These are phyloP conservation scores for Megatriorchis doriae DNA, from an alignment of 2,113 vertebrate species.

Conservation along the genomic window DNA sequence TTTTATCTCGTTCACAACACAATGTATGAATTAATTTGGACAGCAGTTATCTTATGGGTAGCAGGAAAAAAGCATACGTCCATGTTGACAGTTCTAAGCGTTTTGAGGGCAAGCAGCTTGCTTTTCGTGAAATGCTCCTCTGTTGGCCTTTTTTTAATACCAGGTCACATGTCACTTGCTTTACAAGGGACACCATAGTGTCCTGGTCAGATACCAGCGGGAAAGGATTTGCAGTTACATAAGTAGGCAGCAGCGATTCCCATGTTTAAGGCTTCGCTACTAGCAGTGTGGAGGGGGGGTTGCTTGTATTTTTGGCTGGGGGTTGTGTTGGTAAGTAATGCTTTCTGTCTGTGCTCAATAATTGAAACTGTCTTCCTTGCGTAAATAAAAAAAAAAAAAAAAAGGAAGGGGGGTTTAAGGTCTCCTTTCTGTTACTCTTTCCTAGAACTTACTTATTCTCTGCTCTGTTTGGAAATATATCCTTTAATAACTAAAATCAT, in stretches of 20 bases:
- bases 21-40: neutral
- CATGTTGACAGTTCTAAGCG: neutral
- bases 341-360: neutral
- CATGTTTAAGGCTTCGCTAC: neutral
- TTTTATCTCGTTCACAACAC: neutral
- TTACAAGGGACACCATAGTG: neutral
- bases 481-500: neutral
- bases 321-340: neutral
- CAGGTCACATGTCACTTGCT: neutral
- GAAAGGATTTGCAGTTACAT: neutral
- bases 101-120: neutral
- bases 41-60: neutral
- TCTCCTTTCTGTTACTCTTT: neutral
- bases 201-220: neutral
- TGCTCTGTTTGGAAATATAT: neutral
- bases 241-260: neutral
- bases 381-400: neutral
- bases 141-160: neutral
- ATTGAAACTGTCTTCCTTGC: neutral
- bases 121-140: neutral
- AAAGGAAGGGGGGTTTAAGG: accelerated
- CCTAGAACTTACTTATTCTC: neutral
- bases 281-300: neutral
- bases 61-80: neutral
- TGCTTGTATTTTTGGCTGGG: neutral